Base-by-base conservation (phyloP, 2,113 vertebrate species). In the Nothocercus nigrocapillus region DNA sequence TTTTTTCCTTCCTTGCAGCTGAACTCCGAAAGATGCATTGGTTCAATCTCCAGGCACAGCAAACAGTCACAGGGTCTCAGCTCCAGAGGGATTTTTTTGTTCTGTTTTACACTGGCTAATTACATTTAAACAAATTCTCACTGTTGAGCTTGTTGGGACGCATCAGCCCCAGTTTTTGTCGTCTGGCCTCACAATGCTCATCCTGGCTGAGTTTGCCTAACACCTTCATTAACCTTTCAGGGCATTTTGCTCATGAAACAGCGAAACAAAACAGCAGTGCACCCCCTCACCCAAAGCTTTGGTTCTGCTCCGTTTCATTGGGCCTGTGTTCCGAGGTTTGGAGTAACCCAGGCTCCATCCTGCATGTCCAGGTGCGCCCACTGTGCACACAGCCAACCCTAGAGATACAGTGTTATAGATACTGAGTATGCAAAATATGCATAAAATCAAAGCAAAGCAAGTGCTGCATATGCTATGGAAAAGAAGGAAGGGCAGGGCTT, bases 51-150 rank as follows among this genome's bases (percentile, higher is more conserved):
- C 51, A 95, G 63, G 24, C 47, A n/a, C 32, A 36, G 94, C 59
- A 67, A 81, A 92, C 3, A 63, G 59, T 63, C 73, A 3, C 82
- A 28, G 30, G 88, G 78, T 27, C 36, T 54, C 45, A 13, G 25
- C 53, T 91, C 94, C 88, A 81, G 11, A 78, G 94, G 68, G 78
- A 49, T 49, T 63, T 73, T 80, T 62, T 85, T 90, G 45, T 42
- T 87, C 70, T 74, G 4, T 68, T 49, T 15, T 8, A 64, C 47
- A 70, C 5, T 36, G 89, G 13, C 89, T 91, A 93, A 96, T 92
- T 94, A 82, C 89, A 81, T 89, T 88, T 56, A 88, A 95, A 94
- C 86, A 76, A 92, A 92, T 95, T 72, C 93, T 87, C 90, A 13
- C 15, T 66, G 61, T 85, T 30, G 82, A 85, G 90, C 95, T 94